Evolutionary conservation across 2,113 vertebrate species (phyloP).

Genomic region (Erythrolamprus reginae): DNA sequence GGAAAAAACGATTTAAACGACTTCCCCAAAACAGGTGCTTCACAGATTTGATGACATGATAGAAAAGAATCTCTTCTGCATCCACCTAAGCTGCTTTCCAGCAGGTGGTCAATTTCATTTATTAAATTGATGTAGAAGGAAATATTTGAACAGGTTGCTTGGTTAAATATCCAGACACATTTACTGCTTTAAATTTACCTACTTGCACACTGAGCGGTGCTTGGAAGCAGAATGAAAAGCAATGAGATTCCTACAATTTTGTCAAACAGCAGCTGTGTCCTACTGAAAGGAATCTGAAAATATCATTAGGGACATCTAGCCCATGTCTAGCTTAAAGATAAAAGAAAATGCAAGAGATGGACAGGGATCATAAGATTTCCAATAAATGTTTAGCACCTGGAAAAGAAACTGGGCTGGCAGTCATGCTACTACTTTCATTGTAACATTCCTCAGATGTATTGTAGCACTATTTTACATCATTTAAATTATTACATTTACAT

Average conservation of each 20-base stretch:
- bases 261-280: not conserved
- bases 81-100: not conserved
- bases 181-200: not conserved
- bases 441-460: not conserved
- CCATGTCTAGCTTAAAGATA: not conserved
- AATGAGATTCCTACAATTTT: not conserved
- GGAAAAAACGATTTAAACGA: not conserved
- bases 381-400: not conserved
- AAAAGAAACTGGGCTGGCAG: not conserved
- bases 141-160: not conserved
- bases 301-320: not conserved
- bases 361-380: not conserved
- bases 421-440: not conserved
- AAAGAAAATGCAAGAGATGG: not conserved
- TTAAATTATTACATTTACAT: not conserved
- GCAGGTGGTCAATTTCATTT: not conserved
- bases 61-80: not conserved
- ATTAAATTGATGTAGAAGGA: not conserved
- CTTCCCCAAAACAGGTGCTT: not conserved
- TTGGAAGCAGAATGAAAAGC: not conserved
- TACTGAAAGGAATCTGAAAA: not conserved
- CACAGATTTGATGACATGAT: not conserved
- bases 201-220: not conserved
- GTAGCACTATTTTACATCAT: not conserved
- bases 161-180: not conserved